These are phyloP conservation scores for Phyllotreta cruciferae DNA, from an alignment of 2,888 invertebrate genomes.

Conservation along the genomic window DNA sequence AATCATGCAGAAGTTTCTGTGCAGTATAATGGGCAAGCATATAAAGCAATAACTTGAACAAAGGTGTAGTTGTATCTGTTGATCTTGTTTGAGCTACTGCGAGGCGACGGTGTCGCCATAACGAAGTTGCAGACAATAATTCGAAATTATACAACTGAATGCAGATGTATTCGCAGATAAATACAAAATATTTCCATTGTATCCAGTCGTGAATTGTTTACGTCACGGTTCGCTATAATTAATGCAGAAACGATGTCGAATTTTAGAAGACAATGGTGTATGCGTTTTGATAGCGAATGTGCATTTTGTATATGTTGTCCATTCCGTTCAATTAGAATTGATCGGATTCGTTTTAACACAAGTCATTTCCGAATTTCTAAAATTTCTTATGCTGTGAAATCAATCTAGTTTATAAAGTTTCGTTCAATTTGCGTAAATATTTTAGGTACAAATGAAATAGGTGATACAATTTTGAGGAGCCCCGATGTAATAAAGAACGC, in stretches of 20 bases:
- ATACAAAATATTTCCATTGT: constrained; percentile 21
- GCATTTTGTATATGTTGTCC: no score
- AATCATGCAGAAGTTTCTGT: background rate
- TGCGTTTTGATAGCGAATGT: background rate
- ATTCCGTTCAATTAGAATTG: no score
- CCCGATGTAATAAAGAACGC: constrained; percentile 24
- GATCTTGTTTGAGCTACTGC: constrained; percentile 9
- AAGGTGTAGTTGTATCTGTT: background rate
- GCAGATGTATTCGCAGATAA: constrained; percentile 20
- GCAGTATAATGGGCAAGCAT: constrained; percentile 1
- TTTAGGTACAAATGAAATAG: constrained; percentile 31
- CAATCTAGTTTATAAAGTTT: constrained; percentile 14
- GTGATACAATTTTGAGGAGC: constrained; percentile 32
- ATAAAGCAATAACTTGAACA: constrained; percentile 3
- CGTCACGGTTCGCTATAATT: background rate
- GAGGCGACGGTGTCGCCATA: constrained; percentile 6
- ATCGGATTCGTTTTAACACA: no score
- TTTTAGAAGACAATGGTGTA: background rate
- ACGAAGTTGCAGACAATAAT: constrained; percentile 15
- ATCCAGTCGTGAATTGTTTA: constrained; percentile 11
- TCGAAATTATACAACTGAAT: constrained; percentile 14
- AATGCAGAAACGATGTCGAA: background rate
- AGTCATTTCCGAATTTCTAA: no score
- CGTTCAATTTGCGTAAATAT: constrained; percentile 20
- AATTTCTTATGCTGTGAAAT: constrained; percentile 7